Evolutionary conservation across 2,888 invertebrate species (phyloP), one percentile per base, ranked within the genome.

Genomic region (Melinaea marsaeus): DNA sequence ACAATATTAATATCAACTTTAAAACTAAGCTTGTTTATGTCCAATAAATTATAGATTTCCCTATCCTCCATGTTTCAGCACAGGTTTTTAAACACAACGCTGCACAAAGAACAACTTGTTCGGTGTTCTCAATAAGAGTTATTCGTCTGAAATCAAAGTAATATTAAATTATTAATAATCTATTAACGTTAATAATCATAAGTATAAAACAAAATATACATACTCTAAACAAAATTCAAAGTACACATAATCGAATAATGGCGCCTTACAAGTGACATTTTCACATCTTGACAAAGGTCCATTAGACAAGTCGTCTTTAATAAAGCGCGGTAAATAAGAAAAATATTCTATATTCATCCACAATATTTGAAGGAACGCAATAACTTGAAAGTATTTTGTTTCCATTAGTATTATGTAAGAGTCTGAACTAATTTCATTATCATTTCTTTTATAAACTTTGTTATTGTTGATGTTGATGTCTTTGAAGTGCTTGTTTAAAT

Each of bases 241-340:
- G 69, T 74, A 74, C 2, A 81, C 85, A 62, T 76, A 81, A 74
- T 90, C 86, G 67, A 90, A 91, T 42, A 91, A 67, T 35, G 91
- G 82, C 58, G 72, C 80, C 70, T 79, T 88, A 66, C 91, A 91
- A 56, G 72, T 68, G 2, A 80, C 72, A 69, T 89, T 85, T 70
- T 91, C 91, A 68, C 91, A 91, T 71, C 74, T 81, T n/a, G 88
- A 86, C 56, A 85, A 68, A 0, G 91, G 90, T 13, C 91, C 91
- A 70, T 81, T 85, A 32, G 77, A 70, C n/a, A 91, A n/a, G n/a
- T n/a, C n/a, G 47, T 74, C 69, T 68, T 79, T 84, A 32, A 90
- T 73, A 67, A 85, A 80, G 51, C 67, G 72, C 0, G 91, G 91
- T 59, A 91, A 66, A 74, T 77, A 85, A 68, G 69, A 71, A 61